These are phyloP conservation scores for Sebastes flavidus DNA, from an alignment of 2,797 vertebrate species.

Conservation along the genomic window DNA sequence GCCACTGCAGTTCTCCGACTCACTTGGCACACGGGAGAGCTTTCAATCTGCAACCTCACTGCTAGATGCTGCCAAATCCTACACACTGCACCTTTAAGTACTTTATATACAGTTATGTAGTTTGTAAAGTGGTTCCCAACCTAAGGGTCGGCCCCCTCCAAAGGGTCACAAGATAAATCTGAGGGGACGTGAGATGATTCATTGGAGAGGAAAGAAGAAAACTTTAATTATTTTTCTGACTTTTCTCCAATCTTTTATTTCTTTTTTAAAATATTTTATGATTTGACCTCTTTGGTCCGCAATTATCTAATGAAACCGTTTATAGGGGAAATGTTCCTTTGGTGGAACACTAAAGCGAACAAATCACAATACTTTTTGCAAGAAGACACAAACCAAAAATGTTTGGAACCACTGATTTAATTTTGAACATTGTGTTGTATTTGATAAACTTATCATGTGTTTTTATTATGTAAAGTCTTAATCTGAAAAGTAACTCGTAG, in stretches of 20 bases:
- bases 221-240: neutral
- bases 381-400: neutral
- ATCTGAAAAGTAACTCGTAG: neutral
- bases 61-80: too few species aligned
- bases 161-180: neutral
- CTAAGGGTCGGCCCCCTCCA: too few species aligned
- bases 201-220: neutral
- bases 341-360: too few species aligned
- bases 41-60: too few species aligned
- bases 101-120: neutral
- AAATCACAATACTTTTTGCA: too few species aligned
- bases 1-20: fast-evolving
- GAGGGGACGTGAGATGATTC: neutral
- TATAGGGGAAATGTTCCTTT: neutral
- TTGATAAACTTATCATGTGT: neutral
- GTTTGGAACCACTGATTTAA: neutral
- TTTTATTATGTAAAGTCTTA: neutral
- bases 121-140: neutral
- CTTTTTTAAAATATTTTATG: neutral
- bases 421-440: neutral
- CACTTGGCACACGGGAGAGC: too few species aligned
- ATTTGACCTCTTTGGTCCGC: neutral
- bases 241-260: neutral
- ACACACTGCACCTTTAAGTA: too few species aligned
- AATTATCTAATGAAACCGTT: neutral